Conservation (phyloP, 2,888 invertebrate species). For the Phania funesta region DNA sequence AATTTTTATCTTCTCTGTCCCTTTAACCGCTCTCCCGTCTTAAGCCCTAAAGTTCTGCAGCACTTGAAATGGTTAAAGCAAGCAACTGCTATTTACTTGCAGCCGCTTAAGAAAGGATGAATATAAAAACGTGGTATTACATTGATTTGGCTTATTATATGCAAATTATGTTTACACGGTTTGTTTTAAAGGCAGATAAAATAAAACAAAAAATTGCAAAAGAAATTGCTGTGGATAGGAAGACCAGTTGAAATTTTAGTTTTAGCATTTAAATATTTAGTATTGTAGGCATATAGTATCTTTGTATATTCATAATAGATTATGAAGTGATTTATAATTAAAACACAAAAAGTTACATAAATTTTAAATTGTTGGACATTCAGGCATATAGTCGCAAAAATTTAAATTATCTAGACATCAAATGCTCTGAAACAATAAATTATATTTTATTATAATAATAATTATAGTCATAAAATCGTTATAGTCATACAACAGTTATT, state of each 20-base stretch:
- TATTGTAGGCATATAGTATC: no score
- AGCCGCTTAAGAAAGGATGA: constrained; percentile 12
- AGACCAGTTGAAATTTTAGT: constrained; percentile 23
- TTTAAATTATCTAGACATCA: no score
- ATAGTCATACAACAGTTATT: no score
- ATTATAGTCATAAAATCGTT: no score
- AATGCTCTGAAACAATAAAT: no score
- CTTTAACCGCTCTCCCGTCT: background rate
- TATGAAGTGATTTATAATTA: no score
- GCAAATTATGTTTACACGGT: constrained; percentile 77
- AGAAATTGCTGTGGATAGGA: background rate
- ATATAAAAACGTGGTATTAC: constrained; percentile 76
- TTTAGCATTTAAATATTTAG: background rate
- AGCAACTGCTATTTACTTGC: constrained; percentile 26
- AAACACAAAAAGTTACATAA: no score
- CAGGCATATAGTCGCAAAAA: no score
- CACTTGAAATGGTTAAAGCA: constrained; percentile 41
- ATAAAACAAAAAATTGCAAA: constrained; percentile 2
- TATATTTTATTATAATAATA: no score
- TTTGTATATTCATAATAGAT: no score
- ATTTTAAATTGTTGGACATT: no score
- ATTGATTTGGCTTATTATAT: constrained; percentile 80
- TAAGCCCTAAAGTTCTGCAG: background rate
- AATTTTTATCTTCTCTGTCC: constrained; percentile 12
- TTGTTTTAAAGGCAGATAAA: constrained; percentile 19